Conservation (phyloP, 2,797 vertebrate species). For the Leuciscus waleckii region DNA sequence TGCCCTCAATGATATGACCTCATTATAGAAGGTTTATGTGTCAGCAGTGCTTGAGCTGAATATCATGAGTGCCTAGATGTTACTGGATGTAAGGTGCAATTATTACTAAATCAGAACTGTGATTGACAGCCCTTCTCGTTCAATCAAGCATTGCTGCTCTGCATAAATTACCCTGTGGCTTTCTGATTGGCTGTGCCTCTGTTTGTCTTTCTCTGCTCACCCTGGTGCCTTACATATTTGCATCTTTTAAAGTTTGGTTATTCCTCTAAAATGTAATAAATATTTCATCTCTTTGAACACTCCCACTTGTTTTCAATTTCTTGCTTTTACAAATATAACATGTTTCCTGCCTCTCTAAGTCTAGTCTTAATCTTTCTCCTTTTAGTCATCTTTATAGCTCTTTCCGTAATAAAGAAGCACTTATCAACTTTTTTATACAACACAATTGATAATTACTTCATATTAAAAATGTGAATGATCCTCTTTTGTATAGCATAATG, state of each 20-base stretch:
- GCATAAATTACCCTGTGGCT: constrained; percentile 28
- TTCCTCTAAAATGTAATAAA: constrained; percentile 57
- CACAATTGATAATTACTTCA: neutral
- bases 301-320: neutral
- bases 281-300: neutral
- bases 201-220: constrained; percentile 48
- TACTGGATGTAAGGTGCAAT: neutral
- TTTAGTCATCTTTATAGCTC: neutral
- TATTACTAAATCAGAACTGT: constrained; percentile 12
- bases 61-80: constrained; percentile 23
- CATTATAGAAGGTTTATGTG: constrained; percentile 74
- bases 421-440: neutral
- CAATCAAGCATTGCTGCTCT: constrained; percentile 33
- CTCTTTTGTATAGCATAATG: neutral
- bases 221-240: constrained; percentile 19
- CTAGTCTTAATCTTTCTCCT: neutral
- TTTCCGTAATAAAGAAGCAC: neutral
- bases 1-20: constrained; percentile 90
- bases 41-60: neutral
- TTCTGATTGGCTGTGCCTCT: constrained; percentile 5
- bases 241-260: constrained; percentile 16
- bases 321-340: neutral
- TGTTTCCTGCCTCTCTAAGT: neutral
- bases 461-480: neutral
- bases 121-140: constrained; percentile 27